Percentiles rank a stretch among this genome's conserved stretches.
Conservation (phyloP, 2,888 invertebrate species). For the Nezara viridula region DNA sequence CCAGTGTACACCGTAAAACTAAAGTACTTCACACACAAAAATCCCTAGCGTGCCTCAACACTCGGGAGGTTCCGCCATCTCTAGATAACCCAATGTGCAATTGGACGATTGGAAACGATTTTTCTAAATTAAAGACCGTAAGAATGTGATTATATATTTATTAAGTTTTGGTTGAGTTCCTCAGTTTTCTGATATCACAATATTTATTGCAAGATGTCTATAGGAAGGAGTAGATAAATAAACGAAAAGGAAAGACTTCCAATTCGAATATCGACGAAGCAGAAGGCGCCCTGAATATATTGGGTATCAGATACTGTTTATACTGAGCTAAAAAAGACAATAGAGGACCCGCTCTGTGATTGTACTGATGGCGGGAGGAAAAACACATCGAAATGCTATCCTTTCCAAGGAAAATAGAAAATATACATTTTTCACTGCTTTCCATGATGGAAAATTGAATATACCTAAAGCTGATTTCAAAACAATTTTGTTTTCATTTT, state of each 20-base stretch:
- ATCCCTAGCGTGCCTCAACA: no score
- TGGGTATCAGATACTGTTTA: slow-evolving; percentile 3
- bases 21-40: no score
- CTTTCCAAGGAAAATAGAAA: background rate
- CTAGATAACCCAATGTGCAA: no score
- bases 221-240: background rate
- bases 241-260: background rate
- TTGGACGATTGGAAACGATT: no score
- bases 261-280: background rate
- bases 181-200: background rate
- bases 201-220: background rate
- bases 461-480: background rate
- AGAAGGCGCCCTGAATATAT: background rate
- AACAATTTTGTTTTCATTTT: background rate
- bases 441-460: background rate
- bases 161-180: background rate
- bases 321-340: background rate
- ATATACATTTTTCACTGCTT: background rate
- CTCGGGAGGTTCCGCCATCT: no score
- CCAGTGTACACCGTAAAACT: no score
- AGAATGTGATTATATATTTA: background rate
- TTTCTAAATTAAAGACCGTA: no score
- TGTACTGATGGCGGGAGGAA: background rate
- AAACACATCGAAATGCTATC: background rate
- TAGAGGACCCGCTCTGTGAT: background rate